phyloP scores from a whole-genome alignment of 1,140 invertebrate genomes.

The Diabrotica virgifera region DNA sequence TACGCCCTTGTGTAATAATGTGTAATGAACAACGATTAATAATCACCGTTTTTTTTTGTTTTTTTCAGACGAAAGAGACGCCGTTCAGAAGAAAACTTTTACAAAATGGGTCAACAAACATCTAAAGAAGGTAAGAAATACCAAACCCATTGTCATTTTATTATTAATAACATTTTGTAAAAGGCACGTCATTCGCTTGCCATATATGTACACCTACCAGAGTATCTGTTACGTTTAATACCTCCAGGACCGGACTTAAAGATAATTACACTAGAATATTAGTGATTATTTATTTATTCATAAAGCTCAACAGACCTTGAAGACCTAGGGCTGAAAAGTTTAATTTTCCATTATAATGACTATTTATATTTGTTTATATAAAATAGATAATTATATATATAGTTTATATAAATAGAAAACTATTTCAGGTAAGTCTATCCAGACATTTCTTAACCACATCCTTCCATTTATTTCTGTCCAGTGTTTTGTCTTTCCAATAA shows the following conservation, averaged over 20 bases:
- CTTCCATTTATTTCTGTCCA: too few relatives aligned
- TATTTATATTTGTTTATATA: too few relatives aligned
- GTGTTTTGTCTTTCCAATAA: too few relatives aligned
- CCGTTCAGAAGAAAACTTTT: constrained; percentile 99
- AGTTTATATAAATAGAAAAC: too few relatives aligned
- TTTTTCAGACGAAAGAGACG: constrained; percentile 96
- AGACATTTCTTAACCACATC: too few relatives aligned
- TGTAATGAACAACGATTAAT: neutral
- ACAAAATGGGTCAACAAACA: constrained; percentile 99
- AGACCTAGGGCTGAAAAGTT: too few relatives aligned
- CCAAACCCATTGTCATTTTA: constrained; percentile 5
- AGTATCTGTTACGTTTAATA: neutral
- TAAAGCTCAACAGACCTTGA: too few relatives aligned
- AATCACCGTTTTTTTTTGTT: constrained; percentile 39
- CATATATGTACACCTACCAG: constrained; percentile 1
- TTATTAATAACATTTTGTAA: constrained; percentile 14
- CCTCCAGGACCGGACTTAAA: neutral
- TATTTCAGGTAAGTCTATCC: too few relatives aligned
- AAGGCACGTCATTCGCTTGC: neutral
- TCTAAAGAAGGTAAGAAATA: constrained; percentile 87
- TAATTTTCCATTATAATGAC: too few relatives aligned
- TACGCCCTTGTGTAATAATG: neutral
- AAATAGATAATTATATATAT: too few relatives aligned
- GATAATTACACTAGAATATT: too few relatives aligned
- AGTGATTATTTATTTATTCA: too few relatives aligned